phyloP scores from a whole-genome alignment of 2,797 vertebrate species.

The Enteromius anoplus region DNA sequence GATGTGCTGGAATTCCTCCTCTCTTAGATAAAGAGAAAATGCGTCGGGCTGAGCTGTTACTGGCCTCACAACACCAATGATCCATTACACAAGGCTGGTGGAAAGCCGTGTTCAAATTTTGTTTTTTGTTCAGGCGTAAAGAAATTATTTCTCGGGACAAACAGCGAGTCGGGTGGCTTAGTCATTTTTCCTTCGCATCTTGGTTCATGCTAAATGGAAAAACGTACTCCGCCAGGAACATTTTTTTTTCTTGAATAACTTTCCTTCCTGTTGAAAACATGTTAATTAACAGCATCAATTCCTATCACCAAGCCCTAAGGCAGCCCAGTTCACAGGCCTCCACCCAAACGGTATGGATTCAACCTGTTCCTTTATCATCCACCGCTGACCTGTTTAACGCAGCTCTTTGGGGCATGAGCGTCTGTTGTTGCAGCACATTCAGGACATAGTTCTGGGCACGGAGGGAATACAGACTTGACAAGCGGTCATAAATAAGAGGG shows the following conservation, averaged over 20 bases:
- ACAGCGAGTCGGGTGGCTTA: constrained; percentile 19
- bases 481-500: constrained; percentile 76
- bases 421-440: constrained; percentile 78
- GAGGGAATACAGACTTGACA: constrained; percentile 73
- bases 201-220: constrained; percentile 55
- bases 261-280: constrained; percentile 68
- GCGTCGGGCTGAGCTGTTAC: constrained; percentile 50
- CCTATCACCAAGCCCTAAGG: constrained; percentile 69
- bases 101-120: constrained; percentile 52
- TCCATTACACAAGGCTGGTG: constrained; percentile 48
- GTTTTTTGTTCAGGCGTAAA: constrained; percentile 49
- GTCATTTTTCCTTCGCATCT: constrained; percentile 1
- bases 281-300: constrained; percentile 74
- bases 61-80: constrained; percentile 40
- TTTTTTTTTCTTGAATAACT: constrained; percentile 50
- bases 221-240: not conserved
- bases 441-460: constrained; percentile 74
- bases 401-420: constrained; percentile 67
- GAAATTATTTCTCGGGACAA: constrained; percentile 16
- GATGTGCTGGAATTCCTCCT: constrained; percentile 70
- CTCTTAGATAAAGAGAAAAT: constrained; percentile 68
- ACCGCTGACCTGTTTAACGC: constrained; percentile 67
- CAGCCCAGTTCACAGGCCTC: constrained; percentile 57
- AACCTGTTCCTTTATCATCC: constrained; percentile 70
- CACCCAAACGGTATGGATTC: constrained; percentile 57